Conservation (phyloP, 2,113 vertebrate genomes). For the Cochlearius cochlearius region DNA sequence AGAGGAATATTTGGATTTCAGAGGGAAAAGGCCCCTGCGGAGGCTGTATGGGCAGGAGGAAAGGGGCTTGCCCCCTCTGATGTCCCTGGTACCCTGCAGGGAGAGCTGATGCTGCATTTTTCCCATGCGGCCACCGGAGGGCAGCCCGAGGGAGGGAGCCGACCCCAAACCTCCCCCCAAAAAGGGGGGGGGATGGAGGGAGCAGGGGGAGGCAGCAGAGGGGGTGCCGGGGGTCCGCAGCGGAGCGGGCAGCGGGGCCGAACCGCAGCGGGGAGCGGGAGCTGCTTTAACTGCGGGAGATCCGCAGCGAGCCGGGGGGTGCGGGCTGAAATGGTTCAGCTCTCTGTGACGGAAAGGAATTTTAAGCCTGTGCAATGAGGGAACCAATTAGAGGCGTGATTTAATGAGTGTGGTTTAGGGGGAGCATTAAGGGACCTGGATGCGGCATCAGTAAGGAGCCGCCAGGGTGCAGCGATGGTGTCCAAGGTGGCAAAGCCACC, state of each 20-base stretch:
- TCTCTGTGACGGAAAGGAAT: not conserved
- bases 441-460: not conserved
- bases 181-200: not conserved
- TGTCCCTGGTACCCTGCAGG: not conserved
- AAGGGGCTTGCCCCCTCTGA: not conserved
- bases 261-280: not conserved
- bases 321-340: not conserved
- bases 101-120: constrained; percentile 8
- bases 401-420: constrained; percentile 17
- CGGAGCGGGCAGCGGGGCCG: not conserved
- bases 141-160: constrained; percentile 68
- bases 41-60: not conserved
- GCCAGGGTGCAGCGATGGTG: not conserved
- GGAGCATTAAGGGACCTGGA: not conserved
- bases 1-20: not conserved
- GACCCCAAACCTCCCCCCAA: not conserved
- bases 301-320: not conserved
- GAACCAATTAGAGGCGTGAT: constrained; percentile 31
- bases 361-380: not conserved
- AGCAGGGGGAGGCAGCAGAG: not conserved
- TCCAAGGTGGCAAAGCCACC: not conserved
- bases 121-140: constrained; percentile 68
- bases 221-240: not conserved
- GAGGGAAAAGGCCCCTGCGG: not conserved
- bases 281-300: not conserved